Base-by-base conservation (phyloP, 2,888 invertebrate genomes). In the Drosophila atroscutellata region DNA sequence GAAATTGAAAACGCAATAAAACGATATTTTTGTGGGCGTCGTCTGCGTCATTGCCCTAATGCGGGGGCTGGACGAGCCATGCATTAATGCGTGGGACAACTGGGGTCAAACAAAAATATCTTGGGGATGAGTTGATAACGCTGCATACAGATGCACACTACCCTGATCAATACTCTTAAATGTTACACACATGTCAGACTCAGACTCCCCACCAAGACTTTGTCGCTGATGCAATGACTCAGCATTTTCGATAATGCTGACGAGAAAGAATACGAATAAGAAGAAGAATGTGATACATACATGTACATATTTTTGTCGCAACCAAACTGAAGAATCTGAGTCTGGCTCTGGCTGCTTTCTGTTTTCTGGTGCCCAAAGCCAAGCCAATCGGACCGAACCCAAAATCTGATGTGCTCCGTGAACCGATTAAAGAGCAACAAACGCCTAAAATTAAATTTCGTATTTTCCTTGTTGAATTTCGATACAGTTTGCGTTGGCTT, bases 1-100 rank as follows among this genome's bases (percentile, higher is more conserved):
- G 2, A 20, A 42, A 57, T 42, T 32, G 34, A 71, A 71, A 52
- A 42, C 5, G 26, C 52, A 68, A 68, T 34, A 63, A 26, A 11
- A 49, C 15, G 13, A 56, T 32, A 54, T 39, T 56, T 70, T 45
- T 24, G 71, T 80, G 66, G 80, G 71, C 71, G 76, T 70, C 62
- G 51, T 56, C 75, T 58, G 28, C 37, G 26, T 11, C 54, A 30
- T 30, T 20, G 15, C 15, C 8, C 24, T 50, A 11, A 28, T 0
- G 9, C 32, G 28, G 58, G 45, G 36, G 32, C 51, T 47, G 70
- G 45, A 18, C 68, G n/a, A 11, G 24, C 9, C 26, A 15, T 7
- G 24, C 24, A 30, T 11, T 9, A 52, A 3, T 28, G 18, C 7
- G 13, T 26, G 8, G 3, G 20, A 6, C 26, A n/a, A n/a, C 42